phyloP scores from a whole-genome alignment of 2,797 vertebrate species.

The Lacerta agilis region DNA sequence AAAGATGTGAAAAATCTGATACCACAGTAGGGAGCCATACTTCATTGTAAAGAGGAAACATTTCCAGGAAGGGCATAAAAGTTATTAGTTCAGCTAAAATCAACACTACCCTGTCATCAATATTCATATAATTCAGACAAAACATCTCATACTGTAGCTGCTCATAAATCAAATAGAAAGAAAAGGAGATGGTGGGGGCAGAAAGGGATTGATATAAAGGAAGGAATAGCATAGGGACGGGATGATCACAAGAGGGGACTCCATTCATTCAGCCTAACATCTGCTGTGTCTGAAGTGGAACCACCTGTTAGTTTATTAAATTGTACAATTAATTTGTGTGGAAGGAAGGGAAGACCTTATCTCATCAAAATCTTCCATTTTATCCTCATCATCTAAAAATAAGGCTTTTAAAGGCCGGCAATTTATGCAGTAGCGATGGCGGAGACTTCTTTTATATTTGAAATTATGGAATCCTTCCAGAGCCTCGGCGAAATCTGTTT shows the following conservation, averaged over 20 bases:
- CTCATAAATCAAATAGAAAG: conserved; percentile 76
- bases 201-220: conserved; percentile 70
- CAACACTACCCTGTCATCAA: conserved; percentile 69
- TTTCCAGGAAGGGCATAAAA: conserved; percentile 62
- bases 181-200: conserved; percentile 40
- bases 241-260: conserved; percentile 64
- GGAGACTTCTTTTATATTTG: conserved; percentile 24
- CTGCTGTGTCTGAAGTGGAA: conserved; percentile 79
- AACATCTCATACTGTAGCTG: conserved; percentile 65
- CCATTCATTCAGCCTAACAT: conserved; percentile 75
- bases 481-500: neutral
- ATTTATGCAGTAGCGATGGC: conserved; percentile 13
- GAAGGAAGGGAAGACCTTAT: conserved; percentile 68
- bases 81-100: conserved; percentile 66
- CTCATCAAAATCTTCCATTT: conserved; percentile 63
- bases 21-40: neutral
- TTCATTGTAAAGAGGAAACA: conserved; percentile 9
- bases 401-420: conserved; percentile 41
- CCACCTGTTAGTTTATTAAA: conserved; percentile 83
- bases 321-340: conserved; percentile 77
- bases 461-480: conserved; percentile 49
- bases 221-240: conserved; percentile 65
- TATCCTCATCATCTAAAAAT: conserved; percentile 33
- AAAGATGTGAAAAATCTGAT: conserved; percentile 6
- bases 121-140: conserved; percentile 74